These are phyloP conservation scores for Agrilus mali DNA, from an alignment of 2,888 invertebrate genomes.

Conservation along the genomic window DNA sequence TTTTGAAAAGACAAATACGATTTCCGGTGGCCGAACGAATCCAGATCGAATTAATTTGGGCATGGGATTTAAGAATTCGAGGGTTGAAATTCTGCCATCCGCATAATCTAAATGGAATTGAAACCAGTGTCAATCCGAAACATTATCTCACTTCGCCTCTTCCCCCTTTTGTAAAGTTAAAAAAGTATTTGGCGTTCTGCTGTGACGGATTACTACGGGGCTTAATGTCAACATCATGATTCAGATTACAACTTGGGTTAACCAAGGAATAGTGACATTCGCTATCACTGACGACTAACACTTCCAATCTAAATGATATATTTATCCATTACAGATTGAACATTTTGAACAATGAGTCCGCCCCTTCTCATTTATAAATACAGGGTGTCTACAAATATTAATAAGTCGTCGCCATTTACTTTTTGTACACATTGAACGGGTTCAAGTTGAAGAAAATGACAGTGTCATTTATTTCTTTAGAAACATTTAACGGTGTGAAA, in stretches of 20 bases:
- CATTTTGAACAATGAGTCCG: too few species aligned
- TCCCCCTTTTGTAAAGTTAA: constrained; percentile 23
- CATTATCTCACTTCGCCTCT: constrained; percentile 26
- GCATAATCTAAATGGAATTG: constrained; percentile 33
- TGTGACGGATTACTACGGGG: constrained; percentile 33
- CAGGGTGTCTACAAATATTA: too few species aligned
- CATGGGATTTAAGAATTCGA: constrained; percentile 27
- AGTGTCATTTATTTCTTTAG: too few species aligned
- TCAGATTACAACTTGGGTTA: constrained; percentile 31
- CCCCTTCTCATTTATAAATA: too few species aligned
- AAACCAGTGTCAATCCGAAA: constrained; percentile 32
- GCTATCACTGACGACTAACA: too few species aligned
- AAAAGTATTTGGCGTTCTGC: constrained; percentile 30
- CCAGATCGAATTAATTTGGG: constrained; percentile 20
- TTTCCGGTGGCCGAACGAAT: neutral
- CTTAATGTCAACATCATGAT: constrained; percentile 36
- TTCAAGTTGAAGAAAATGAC: too few species aligned
- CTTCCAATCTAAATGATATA: too few species aligned
- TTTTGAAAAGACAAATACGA: neutral
- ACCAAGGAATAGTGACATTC: constrained; percentile 14
- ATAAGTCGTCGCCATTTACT: too few species aligned
- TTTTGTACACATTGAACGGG: too few species aligned
- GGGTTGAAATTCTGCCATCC: constrained; percentile 30
- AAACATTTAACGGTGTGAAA: too few species aligned
- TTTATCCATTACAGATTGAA: too few species aligned